Conservation (phyloP, 2,113 vertebrate species). For the Beaufortia kweichowensis region DNA sequence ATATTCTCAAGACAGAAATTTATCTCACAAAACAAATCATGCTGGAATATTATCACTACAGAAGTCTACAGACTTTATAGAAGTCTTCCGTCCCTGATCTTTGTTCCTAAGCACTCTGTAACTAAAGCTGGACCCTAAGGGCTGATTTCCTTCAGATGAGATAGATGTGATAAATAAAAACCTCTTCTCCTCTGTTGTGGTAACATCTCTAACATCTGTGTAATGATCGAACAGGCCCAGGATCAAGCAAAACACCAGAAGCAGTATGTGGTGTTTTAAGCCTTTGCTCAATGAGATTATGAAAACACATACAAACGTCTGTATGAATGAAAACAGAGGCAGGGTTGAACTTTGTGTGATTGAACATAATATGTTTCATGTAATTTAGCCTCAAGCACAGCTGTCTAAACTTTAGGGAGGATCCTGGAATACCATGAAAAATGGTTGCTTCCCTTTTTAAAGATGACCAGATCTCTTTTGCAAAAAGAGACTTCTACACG, state of each 20-base stretch:
- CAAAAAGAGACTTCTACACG: too few species aligned
- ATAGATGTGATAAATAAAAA: constrained; percentile 20
- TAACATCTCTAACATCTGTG: constrained; percentile 46
- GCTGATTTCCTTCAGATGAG: constrained; percentile 3
- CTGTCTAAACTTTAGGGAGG: constrained; percentile 63
- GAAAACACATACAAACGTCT: constrained; percentile 34
- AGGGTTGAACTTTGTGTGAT: not conserved
- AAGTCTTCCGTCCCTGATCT: not conserved
- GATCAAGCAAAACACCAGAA: constrained; percentile 45
- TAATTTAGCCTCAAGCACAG: constrained; percentile 59
- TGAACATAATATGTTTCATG: constrained; percentile 50
- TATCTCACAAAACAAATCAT: constrained; percentile 33
- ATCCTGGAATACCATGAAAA: constrained; percentile 45
- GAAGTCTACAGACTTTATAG: not conserved
- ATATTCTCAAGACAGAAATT: constrained; percentile 21
- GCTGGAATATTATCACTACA: not conserved
- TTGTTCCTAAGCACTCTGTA: not conserved
- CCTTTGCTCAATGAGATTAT: constrained; percentile 45
- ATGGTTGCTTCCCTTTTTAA: not conserved
- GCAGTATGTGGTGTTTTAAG: constrained; percentile 10
- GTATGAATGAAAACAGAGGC: constrained; percentile 3
- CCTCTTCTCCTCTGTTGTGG: constrained; percentile 4
- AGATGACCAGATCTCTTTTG: not conserved
- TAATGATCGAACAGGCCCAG: constrained; percentile 51
- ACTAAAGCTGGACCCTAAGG: not conserved